phyloP scores from a whole-genome alignment of 2,888 invertebrate species.

The Achlya flavicornis region DNA sequence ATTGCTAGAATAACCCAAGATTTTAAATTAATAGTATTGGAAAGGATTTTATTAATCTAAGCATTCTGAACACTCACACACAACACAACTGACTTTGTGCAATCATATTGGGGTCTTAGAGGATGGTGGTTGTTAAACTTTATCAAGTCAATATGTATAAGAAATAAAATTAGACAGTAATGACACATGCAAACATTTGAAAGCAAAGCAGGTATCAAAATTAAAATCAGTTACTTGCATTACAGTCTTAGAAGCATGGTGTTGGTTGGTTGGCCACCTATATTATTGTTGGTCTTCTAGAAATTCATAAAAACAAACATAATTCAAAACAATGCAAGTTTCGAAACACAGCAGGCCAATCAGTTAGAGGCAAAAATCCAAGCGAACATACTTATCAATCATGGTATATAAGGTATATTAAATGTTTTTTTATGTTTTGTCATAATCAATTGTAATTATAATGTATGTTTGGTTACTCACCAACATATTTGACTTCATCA shows the following conservation, averaged over 20 bases:
- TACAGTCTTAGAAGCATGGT: constrained; percentile 75
- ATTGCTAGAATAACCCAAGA: no score
- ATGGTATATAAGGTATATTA: no score
- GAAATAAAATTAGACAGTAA: no score
- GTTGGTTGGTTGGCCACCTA: constrained; percentile 62
- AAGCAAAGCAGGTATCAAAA: constrained; percentile 70
- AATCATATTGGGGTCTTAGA: no score
- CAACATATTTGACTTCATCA: constrained; percentile 98
- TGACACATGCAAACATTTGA: constrained; percentile 40
- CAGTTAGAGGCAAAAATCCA: background rate
- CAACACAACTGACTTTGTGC: no score
- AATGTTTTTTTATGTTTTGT: background rate
- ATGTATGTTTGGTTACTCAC: constrained; percentile 72
- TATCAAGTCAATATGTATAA: no score
- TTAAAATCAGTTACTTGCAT: constrained; percentile 78
- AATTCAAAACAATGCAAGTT: constrained; percentile 22
- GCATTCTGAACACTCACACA: no score
- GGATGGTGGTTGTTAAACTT: no score
- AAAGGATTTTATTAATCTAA: no score
- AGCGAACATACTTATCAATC: background rate
- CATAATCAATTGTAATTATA: background rate
- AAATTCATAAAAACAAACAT: constrained; percentile 62
- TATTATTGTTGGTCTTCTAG: constrained; percentile 81
- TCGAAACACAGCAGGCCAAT: background rate
- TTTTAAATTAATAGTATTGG: no score